Base-by-base conservation (phyloP, 1,140 invertebrate genomes). In the Mycetomoellerius zeteki region DNA sequence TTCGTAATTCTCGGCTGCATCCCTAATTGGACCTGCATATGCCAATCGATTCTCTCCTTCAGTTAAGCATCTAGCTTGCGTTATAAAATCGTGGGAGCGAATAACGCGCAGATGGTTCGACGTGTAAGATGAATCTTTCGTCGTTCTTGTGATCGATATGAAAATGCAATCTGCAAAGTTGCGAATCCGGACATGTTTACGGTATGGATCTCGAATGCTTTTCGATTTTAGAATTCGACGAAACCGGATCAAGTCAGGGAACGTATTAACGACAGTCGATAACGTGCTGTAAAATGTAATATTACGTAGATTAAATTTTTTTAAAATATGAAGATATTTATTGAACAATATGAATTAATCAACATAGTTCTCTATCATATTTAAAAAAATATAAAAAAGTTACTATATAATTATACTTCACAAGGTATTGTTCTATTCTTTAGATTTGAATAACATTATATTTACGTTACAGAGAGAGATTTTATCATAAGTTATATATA, bases 11-110 rank as follows among this genome's bases (percentile, higher is more conserved):
- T 77, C 72, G 16, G 14, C 33, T 82, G 88, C 81, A 90, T 86
- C 71, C 75, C 77, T 90, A 89, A 90, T 90, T 89, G 85, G 85
- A 67, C 27, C 77, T 58, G 62, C 72, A 73, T 89, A 86, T 89
- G 84, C 71, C 88, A 82, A 89, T 89, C 89, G 85, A 89, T 90
- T 69, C 65, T 43, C 58, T 84, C 43, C 58, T 84, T 86, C 77
- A 30, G 72, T 90, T 72, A 52, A 47, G 81, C 86, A 80, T 69
- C 24, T 47, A 24, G 58, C 33, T 77, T n/a, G 47, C 3, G 21
- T 33, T 86, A n/a, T n/a, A 27, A 30, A 81, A 60, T 86, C 71
- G 52, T 58, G 52, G 16, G 10, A 69, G 60, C 37, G 73, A 76
- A 82, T 62, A 77, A 65, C 8, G 56, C 62, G 43, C 85, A n/a